Percentiles rank a stretch among this genome's conserved stretches.
Evolutionary conservation across 2,888 invertebrate species (phyloP).

Genomic region (Alitta virens): DNA sequence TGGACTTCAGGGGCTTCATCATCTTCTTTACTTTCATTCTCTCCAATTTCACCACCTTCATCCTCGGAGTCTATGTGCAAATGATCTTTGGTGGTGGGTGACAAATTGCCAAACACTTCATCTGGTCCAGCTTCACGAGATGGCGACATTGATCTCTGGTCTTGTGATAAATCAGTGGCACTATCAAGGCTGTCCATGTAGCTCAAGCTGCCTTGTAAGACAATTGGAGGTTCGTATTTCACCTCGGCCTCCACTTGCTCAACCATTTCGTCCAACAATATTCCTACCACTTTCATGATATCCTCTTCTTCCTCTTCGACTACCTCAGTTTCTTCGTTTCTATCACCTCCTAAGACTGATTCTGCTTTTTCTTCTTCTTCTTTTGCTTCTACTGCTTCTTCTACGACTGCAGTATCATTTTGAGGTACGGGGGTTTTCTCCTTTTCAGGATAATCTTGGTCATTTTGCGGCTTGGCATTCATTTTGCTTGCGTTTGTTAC

Average conservation of each 20-base stretch:
- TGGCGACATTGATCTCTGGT: neutral
- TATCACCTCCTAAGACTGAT: no score
- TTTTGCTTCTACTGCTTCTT: no score
- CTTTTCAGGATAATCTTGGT: no score
- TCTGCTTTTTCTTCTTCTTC: no score
- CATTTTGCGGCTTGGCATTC: no score
- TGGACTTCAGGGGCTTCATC: slow-evolving; percentile 60
- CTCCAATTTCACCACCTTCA: neutral
- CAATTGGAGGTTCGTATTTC: neutral
- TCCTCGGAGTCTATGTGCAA: slow-evolving; percentile 2
- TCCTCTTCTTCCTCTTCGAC: neutral
- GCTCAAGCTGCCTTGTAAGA: neutral
- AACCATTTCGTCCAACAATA: slow-evolving; percentile 59
- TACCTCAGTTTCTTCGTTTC: no score
- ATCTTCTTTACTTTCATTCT: neutral
- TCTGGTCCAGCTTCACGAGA: neutral
- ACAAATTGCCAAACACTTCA: neutral
- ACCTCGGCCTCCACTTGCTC: slow-evolving; percentile 54
- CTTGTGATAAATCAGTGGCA: neutral
- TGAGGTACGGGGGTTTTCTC: no score
- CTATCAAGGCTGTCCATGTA: neutral
- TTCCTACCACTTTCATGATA: slow-evolving; percentile 12
- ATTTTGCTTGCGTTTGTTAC: no score
- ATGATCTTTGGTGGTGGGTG: slow-evolving; percentile 5
- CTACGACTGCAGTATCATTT: no score